Evolutionary conservation across 2,113 vertebrate genomes (phyloP).

Genomic region (Mus spicilegus): DNA sequence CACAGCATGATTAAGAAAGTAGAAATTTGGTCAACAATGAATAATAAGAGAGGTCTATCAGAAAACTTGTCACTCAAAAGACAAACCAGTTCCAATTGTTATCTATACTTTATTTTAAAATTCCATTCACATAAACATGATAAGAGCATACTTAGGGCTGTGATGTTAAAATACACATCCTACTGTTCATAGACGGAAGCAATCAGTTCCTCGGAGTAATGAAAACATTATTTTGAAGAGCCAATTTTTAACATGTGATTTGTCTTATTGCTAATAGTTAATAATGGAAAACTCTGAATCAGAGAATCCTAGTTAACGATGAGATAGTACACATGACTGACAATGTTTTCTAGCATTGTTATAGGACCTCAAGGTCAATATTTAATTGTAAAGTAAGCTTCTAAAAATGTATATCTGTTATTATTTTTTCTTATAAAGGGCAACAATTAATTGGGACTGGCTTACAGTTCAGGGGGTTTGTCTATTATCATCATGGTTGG

Average conservation of each 20-base stretch:
- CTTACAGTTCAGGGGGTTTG: too few relatives aligned
- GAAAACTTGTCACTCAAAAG: not conserved
- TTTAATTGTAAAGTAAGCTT: not conserved
- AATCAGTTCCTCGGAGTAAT: not conserved
- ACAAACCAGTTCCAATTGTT: not conserved
- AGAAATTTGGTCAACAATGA: not conserved
- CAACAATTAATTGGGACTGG: too few relatives aligned
- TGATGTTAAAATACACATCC: not conserved
- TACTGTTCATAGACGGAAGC: not conserved
- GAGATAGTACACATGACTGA: not conserved
- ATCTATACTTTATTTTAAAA: not conserved
- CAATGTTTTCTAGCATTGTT: not conserved
- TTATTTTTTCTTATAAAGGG: too few relatives aligned
- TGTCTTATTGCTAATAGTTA: not conserved
- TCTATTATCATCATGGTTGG: too few relatives aligned
- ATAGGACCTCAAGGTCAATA: not conserved
- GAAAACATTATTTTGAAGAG: not conserved
- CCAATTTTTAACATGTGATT: not conserved
- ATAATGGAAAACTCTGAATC: not conserved
- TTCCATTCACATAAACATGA: not conserved
- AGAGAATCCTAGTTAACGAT: not conserved
- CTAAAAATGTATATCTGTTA: not conserved
- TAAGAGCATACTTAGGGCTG: not conserved
- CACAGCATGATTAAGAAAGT: not conserved
- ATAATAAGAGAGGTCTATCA: not conserved